A percentile compares a stretch with the other conserved stretches of the same genome.
These are phyloP conservation scores for Seriola quinqueradiata DNA, from an alignment of 2,113 vertebrate genomes.

Conservation along the genomic window DNA sequence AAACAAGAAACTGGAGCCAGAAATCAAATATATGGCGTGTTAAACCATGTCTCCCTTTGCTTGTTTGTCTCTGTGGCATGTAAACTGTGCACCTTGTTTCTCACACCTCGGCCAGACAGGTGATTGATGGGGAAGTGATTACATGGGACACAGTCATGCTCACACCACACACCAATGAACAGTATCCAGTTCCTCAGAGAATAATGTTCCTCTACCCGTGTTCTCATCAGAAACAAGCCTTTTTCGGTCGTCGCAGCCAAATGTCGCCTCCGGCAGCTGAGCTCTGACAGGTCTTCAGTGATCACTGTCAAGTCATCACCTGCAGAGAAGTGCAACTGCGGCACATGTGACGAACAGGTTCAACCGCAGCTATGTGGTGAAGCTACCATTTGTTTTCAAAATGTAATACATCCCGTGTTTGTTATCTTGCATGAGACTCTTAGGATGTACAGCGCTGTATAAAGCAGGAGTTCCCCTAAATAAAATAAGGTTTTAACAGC, in stretches of 20 bases:
- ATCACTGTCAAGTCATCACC: constrained; percentile 18
- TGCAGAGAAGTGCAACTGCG: constrained; percentile 24
- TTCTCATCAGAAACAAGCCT: constrained; percentile 55
- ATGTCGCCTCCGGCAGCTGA: constrained; percentile 19
- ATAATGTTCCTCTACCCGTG: constrained; percentile 46
- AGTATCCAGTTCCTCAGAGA: constrained; percentile 49
- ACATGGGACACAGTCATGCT: constrained; percentile 30
- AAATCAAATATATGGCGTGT: not conserved
- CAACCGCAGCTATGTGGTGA: constrained; percentile 16
- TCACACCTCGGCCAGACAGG: constrained; percentile 45
- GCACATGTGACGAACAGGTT: not conserved
- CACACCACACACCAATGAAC: constrained; percentile 4
- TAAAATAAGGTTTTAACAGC: not conserved
- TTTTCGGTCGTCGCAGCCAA: not conserved
- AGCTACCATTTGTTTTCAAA: not conserved
- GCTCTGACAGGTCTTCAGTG: constrained; percentile 46
- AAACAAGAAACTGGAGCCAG: not conserved
- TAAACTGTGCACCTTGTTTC: constrained; percentile 6
- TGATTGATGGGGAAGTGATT: constrained; percentile 60
- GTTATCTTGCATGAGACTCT: constrained; percentile 4
- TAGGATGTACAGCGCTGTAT: not conserved
- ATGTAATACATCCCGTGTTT: constrained; percentile 3
- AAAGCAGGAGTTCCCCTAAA: not conserved
- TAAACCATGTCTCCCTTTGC: not conserved
- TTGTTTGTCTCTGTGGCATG: not conserved